Base-by-base conservation (phyloP, 2,797 vertebrate species). In the Pygocentrus nattereri region DNA sequence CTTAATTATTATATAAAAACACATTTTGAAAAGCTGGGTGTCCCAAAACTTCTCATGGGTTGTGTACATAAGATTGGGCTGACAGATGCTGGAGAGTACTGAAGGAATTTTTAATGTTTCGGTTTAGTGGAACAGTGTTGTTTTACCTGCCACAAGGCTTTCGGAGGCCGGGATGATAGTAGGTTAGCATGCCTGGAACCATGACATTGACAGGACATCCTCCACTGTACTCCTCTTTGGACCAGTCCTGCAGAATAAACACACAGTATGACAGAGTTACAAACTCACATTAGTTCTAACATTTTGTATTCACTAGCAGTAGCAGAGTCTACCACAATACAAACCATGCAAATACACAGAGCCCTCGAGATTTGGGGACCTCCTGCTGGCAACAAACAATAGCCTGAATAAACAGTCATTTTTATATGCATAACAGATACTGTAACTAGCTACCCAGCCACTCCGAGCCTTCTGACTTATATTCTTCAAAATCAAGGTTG, bases 151-250 rank as follows among this genome's bases (percentile, higher is more conserved):
- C 93, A 89, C 86, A 93, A n/a, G 94, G 92, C 64, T 78, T 92
- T 82, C 93, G 90, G 78, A 94, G 92, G 78, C 93, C 92, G 0
- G 92, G 91, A 59, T 94, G 93, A 88, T 93, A 93, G 89, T 92
- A 95, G 4, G 92, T 94, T 72, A 94, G 88, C 85, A 93, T 88
- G 44, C 94, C 94, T 7, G 94, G 94, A 25, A 87, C 86, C 94
- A 95, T 95, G 80, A 95, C 89, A 77, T 91, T 95, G 59, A 95
- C 93, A 38, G 94, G 94, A 86, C 94, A 94, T 50, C 94, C 94
- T n/a, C 93, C 91, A 6, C 84, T 93, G 84, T 92, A 94, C 23
- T 90, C 83, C 85, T 94, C 93, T 81, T 91, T 86, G 21, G 91
- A 89, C 94, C 93, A 95, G 68, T 95, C 93, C 93, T 95, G 85